Base-by-base conservation (phyloP, 2,797 vertebrate genomes). In the Platyrinchus mystaceus region DNA sequence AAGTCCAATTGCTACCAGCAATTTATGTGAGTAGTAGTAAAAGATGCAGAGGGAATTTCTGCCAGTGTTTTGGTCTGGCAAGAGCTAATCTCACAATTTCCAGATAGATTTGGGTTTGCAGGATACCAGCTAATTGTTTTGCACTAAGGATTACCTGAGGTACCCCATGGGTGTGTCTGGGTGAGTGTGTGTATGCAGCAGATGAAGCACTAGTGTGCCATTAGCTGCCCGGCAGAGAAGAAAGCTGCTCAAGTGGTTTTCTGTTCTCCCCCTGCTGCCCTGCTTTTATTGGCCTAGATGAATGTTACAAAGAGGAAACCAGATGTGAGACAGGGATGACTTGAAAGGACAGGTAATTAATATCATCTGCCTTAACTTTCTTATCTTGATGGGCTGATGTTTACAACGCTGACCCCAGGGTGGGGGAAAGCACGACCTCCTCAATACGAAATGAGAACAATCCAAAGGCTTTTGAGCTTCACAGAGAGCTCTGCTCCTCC, bases 331-430 rank as follows among this genome's bases (percentile, higher is more conserved):
- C 94, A 63, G 62, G 96, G 96, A 95, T 95, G 97, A 97, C 98
- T 96, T 98, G 97, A 98, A 98, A 98, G 97, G 89, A 95, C 93
- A 96, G 97, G 97, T 98, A 98, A 98, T 98, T 97, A 97, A 97
- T 97, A 98, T 97, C 96, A 96, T 98, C 98, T 98, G 97, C 95
- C 86, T 94, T 90, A 70, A 93, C 96, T 91, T 97, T 98, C 98
- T 98, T 98, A 98, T 98, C 98, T 98, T 92, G 95, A 98, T 97
- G 96, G 96, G 95, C 96, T 87, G 96, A 96, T 97, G 97, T 97
- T 94, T 94, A 93, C 87, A 94, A 75, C 1, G 2, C 59, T 97
- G 97, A 96, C 97, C 97, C 47, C 78, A 90, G 96, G 96, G 95
- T 95, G 84, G 79, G 66, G 73, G 87, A 62, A 91, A 92, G 78